Base-by-base conservation (phyloP, 1,140 invertebrate genomes). In the Trichonephila clavata region DNA sequence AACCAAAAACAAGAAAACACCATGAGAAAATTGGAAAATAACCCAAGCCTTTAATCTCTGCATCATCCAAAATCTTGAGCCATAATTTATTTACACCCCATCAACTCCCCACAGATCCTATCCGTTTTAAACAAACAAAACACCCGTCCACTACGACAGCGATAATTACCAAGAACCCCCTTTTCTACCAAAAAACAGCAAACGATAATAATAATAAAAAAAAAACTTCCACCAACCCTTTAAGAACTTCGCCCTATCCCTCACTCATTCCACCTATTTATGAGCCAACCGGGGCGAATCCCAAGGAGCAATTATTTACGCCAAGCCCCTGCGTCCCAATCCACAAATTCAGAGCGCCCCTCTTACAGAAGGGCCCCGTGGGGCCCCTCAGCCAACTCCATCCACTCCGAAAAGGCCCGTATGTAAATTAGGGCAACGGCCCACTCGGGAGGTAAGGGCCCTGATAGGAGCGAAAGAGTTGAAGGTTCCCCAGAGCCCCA, bases 401-500 rank as follows among this genome's bases (percentile, higher is more conserved):
- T 68, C 63, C 63, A 20, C n/a, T 59, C 68, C 65, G 65, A 68
- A 24, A 68, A 68, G 65, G 65, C 60, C 87, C 65, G 87, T 77
- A 89, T 89, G 87, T 89, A 89, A 89, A 89, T 89, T 89, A 90
- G 27, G 57, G 68, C 39, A 90, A 90, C 71, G 57, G 71, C 88
- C 71, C 88, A 43, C 39, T 27, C 50, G 88, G 71, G 88, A 90
- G 71, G 14, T 24, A 18, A n/a, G 13, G 71, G 71, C 20, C 65
- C 50, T 90, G 88, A 90, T 90, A 80, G 88, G 88, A 90, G 88
- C 68, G 71, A 80, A 90, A 90, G 88, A 90, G 88, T 90, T 90
- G 71, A 90, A 68, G 71, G 88, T 57, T 57, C 88, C 71, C 88
- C n/a, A 0, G 88, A 39, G 68, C 10, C 50, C 71, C 88, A 90